Evolutionary conservation across 2,888 invertebrate species (phyloP).

Genomic region (Metacarcinus magister): DNA sequence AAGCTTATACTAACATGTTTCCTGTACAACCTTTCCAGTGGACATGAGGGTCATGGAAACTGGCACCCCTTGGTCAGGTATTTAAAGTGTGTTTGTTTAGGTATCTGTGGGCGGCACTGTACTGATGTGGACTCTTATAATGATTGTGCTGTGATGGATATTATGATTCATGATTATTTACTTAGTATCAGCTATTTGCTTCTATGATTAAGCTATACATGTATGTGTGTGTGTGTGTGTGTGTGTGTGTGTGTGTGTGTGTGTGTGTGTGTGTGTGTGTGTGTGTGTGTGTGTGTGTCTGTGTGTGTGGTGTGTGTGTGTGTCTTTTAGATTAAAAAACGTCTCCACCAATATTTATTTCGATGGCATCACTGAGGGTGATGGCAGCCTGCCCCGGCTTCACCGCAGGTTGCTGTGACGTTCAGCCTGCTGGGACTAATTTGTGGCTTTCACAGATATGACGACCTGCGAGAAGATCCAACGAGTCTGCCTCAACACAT

Average conservation of each 20-base stretch:
- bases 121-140: not conserved
- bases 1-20: not conserved
- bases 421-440: not conserved
- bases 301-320: too few relatives aligned
- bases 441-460: conserved; percentile 71
- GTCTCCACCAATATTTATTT: too few relatives aligned
- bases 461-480: conserved; percentile 70
- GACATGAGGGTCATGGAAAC: not conserved
- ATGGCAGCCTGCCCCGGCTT: too few relatives aligned
- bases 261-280: conserved; percentile 56
- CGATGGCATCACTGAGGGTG: too few relatives aligned
- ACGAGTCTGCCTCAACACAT: conserved; percentile 67
- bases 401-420: too few relatives aligned
- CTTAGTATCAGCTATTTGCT: not conserved
- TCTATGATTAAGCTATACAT: not conserved
- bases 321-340: too few relatives aligned
- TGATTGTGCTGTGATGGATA: not conserved
- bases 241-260: conserved; percentile 34
- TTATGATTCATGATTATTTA: not conserved
- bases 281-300: conserved; percentile 2
- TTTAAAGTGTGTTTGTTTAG: not conserved
- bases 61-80: conserved; percentile 30
- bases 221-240: conserved; percentile 43
- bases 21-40: not conserved
- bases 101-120: not conserved